phyloP scores from a whole-genome alignment of 2,797 vertebrate species.

The Enteromius anoplus region DNA sequence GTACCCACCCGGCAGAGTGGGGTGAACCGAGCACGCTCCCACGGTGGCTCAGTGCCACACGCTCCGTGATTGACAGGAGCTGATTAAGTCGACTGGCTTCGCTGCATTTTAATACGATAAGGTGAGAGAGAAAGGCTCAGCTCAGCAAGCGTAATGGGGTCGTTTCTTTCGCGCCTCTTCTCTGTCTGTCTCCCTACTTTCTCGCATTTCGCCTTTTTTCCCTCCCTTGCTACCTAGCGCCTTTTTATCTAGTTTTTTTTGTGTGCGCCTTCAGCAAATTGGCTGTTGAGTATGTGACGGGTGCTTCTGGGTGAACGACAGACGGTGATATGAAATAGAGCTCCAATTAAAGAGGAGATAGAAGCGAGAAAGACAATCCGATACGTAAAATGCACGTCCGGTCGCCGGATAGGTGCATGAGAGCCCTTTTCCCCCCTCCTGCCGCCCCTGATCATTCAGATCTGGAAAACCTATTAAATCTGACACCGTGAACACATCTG shows the following conservation, averaged over 20 bases:
- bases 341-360: constrained; percentile 29
- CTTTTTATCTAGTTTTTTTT: constrained; percentile 37
- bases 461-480: constrained; percentile 29
- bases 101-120: constrained; percentile 56
- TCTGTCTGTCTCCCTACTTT: constrained; percentile 14
- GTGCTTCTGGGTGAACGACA: constrained; percentile 22
- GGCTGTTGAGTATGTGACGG: constrained; percentile 11
- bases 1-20: constrained; percentile 22
- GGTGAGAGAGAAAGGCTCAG: constrained; percentile 50
- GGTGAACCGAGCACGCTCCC: constrained; percentile 34
- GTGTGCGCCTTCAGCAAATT: constrained; percentile 1
- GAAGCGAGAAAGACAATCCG: constrained; percentile 9
- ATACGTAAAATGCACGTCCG: constrained; percentile 16
- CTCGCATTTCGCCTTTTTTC: neutral
- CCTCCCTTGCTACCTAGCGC: constrained; percentile 24
- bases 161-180: constrained; percentile 25
- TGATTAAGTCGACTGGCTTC: constrained; percentile 56
- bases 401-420: neutral
- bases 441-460: constrained; percentile 8
- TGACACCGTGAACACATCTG: constrained; percentile 47
- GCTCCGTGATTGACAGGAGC: constrained; percentile 51
- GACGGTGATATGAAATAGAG: constrained; percentile 32
- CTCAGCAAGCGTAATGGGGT: constrained; percentile 45
- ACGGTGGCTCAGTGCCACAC: constrained; percentile 38
- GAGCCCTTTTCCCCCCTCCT: neutral